Percentiles rank a stretch among this genome's conserved stretches.
Evolutionary conservation across 2,797 vertebrate species (phyloP).

Genomic region (Euthynnus affinis): DNA sequence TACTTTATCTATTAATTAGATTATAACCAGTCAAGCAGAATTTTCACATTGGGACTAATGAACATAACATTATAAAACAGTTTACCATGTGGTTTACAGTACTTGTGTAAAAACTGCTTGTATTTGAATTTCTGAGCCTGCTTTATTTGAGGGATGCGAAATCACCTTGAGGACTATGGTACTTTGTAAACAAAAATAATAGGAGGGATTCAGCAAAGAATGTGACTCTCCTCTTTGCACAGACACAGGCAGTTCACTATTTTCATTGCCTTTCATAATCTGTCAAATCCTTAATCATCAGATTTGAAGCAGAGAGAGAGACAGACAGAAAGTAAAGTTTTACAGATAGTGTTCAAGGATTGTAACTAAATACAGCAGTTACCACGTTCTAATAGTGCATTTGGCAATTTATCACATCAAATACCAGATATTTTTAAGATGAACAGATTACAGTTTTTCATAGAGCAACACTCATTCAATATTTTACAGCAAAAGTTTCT

Average conservation of each 20-base stretch:
- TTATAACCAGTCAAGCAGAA: too few relatives aligned
- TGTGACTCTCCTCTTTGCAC: constrained; percentile 20
- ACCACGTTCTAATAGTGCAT: neutral
- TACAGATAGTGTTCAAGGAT: neutral
- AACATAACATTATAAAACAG: neutral
- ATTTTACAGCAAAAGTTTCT: neutral
- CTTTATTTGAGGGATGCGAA: neutral
- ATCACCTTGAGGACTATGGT: neutral
- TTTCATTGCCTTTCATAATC: constrained; percentile 45
- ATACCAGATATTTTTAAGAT: too few relatives aligned
- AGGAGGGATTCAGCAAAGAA: constrained; percentile 33
- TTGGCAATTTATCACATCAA: neutral
- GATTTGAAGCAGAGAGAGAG: constrained; percentile 29
- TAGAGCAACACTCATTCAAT: neutral
- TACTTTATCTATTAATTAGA: too few relatives aligned
- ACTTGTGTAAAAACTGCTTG: neutral
- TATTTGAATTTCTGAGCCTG: neutral
- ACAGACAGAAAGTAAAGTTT: neutral
- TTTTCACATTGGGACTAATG: too few relatives aligned
- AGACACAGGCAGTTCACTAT: constrained; percentile 25
- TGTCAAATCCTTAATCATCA: constrained; percentile 57
- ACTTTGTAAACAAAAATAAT: neutral
- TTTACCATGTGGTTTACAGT: neutral
- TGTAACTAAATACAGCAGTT: neutral
- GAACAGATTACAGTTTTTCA: too few relatives aligned